These are phyloP conservation scores for Tipula vernalis DNA, from an alignment of 2,888 invertebrate genomes.

Conservation along the genomic window DNA sequence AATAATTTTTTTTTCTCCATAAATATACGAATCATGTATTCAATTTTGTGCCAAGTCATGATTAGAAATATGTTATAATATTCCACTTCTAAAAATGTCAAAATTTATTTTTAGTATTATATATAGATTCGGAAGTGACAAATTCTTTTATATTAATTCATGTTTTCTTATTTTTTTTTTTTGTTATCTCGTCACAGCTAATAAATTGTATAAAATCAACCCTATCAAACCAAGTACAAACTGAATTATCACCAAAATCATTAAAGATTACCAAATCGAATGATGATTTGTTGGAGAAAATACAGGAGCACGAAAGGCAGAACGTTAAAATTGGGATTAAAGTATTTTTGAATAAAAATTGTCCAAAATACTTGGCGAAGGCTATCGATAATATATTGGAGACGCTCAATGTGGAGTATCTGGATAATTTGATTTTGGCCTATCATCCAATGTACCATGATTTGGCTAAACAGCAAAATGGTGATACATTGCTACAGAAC, in stretches of 20 bases:
- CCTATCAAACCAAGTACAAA: slow-evolving; percentile 27
- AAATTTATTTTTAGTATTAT: background rate
- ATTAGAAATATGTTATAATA: background rate
- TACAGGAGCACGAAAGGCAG: slow-evolving; percentile 56
- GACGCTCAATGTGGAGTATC: slow-evolving; percentile 53
- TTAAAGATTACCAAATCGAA: slow-evolving; percentile 22
- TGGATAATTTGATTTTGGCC: slow-evolving; percentile 74
- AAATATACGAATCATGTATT: background rate
- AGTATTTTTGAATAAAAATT: slow-evolving; percentile 62
- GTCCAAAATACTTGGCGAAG: slow-evolving; percentile 49
- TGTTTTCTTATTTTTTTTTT: background rate
- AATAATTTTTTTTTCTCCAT: background rate
- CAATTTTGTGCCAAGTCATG: background rate
- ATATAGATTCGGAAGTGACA: background rate
- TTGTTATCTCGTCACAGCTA: slow-evolving; percentile 34
- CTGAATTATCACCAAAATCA: background rate
- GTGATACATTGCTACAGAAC: slow-evolving; percentile 18
- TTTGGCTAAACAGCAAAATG: slow-evolving; percentile 17
- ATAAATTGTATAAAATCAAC: slow-evolving; percentile 50
- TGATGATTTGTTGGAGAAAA: slow-evolving; percentile 48
- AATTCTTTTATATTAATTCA: background rate
- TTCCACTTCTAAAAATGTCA: background rate
- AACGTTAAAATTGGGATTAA: slow-evolving; percentile 78
- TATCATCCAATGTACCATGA: slow-evolving; percentile 42
- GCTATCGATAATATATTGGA: slow-evolving; percentile 61